phyloP scores from a whole-genome alignment of 2,797 vertebrate species.

The Anguilla megastoma region DNA sequence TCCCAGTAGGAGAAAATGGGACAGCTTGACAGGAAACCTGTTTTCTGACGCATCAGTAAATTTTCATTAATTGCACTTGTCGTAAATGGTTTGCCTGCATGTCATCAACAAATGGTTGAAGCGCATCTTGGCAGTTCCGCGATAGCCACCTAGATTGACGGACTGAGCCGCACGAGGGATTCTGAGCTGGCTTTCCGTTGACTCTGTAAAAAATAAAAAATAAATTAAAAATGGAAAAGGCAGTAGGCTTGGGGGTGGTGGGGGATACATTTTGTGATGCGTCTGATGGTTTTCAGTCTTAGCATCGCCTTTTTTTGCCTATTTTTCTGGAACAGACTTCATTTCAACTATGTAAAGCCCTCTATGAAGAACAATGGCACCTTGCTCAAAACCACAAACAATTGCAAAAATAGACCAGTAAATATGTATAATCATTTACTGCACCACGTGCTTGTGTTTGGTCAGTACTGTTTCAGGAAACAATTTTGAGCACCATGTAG shows the following conservation, averaged over 20 bases:
- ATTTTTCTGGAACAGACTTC: background rate
- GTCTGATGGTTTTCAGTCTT: background rate
- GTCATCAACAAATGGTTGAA: slow-evolving; percentile 34
- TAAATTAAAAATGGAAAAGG: background rate
- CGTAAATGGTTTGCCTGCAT: slow-evolving; percentile 42
- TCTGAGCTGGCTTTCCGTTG: slow-evolving; percentile 40
- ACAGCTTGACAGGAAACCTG: slow-evolving; percentile 50
- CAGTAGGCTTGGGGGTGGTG: background rate
- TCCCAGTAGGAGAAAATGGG: slow-evolving; percentile 30
- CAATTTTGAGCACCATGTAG: background rate
- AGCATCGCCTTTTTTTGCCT: background rate
- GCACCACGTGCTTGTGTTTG: background rate
- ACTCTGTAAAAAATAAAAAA: slow-evolving; percentile 22
- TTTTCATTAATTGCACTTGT: slow-evolving; percentile 54
- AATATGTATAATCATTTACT: background rate
- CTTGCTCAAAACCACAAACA: background rate
- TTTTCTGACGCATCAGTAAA: slow-evolving; percentile 45
- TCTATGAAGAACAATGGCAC: background rate
- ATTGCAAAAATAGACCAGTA: background rate
- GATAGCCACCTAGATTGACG: slow-evolving; percentile 43
- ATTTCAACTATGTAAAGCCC: background rate
- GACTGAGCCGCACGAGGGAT: slow-evolving; percentile 40
- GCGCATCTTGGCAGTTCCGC: slow-evolving; percentile 34
- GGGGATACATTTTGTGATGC: background rate
- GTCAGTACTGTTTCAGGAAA: background rate